Percentiles rank a stretch among this genome's conserved stretches.
These are phyloP conservation scores for Berghia stephanieae DNA, from an alignment of 1,140 invertebrate genomes.

Conservation along the genomic window DNA sequence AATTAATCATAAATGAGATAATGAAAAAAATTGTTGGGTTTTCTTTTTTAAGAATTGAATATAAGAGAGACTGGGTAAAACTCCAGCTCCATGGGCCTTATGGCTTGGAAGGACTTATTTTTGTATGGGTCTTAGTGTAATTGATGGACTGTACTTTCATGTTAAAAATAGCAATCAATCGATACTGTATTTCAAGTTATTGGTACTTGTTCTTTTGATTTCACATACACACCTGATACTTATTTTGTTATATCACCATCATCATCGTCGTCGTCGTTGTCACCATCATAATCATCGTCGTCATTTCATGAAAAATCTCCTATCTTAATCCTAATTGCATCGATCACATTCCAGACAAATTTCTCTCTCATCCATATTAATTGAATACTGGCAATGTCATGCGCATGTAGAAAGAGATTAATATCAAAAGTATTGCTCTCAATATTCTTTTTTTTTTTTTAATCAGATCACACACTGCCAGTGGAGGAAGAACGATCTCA, in stretches of 20 bases:
- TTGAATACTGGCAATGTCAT: not conserved
- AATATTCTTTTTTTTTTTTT: constrained; percentile 2
- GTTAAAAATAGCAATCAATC: not conserved
- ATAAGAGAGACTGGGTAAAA: no score
- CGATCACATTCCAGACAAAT: not conserved
- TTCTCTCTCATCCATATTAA: not conserved
- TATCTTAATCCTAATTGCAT: not conserved
- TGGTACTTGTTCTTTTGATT: not conserved
- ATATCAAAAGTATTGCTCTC: not conserved
- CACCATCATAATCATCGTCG: constrained; percentile 92
- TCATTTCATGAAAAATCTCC: constrained; percentile 78
- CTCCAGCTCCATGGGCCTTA: no score
- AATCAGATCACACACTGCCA: no score
- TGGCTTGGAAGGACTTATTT: no score
- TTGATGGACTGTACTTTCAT: not conserved
- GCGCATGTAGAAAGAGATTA: not conserved
- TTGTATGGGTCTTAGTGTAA: no score
- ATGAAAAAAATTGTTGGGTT: no score
- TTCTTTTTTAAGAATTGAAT: no score
- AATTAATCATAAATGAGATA: no score
- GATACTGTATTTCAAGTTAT: not conserved
- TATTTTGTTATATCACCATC: constrained; percentile 35
- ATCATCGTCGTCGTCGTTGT: constrained; percentile 72
- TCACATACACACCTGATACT: constrained; percentile 15
- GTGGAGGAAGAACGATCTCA: no score